A percentile compares a stretch with the other conserved stretches of the same genome.
Evolutionary conservation across 2,113 vertebrate species (phyloP).

Genomic region (Catagonus wagneri): DNA sequence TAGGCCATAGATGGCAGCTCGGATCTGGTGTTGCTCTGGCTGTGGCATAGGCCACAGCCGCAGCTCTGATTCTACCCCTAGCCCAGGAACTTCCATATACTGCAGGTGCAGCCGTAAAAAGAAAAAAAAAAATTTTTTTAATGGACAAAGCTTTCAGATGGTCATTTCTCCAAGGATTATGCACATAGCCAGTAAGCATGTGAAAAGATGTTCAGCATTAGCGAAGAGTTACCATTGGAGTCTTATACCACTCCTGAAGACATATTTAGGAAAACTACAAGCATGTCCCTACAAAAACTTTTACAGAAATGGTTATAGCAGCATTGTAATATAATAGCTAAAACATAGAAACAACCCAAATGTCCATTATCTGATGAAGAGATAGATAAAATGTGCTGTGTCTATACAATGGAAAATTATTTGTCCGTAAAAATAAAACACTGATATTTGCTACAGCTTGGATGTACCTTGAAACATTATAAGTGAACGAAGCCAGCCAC

Average conservation of each 20-base stretch:
- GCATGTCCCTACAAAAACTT: neutral
- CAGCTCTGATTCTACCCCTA: too few species aligned
- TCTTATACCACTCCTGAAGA: neutral
- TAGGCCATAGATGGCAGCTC: too few species aligned
- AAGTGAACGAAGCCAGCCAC: neutral
- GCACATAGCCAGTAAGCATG: too few species aligned
- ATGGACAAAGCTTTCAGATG: too few species aligned
- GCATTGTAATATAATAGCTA: neutral
- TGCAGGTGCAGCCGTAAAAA: too few species aligned
- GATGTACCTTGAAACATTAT: neutral
- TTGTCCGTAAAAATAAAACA: neutral
- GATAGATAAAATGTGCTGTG: neutral
- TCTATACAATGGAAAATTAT: neutral
- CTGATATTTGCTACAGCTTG: neutral
- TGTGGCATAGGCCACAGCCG: too few species aligned
- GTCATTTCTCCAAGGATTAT: too few species aligned
- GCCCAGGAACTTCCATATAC: too few species aligned
- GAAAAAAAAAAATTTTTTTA: too few species aligned
- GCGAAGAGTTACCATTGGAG: neutral
- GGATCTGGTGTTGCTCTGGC: too few species aligned
- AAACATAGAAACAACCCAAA: neutral
- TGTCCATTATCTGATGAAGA: neutral
- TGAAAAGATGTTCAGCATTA: too few species aligned
- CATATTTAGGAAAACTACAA: neutral
- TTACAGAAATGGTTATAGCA: neutral